Evolutionary conservation across 2,113 vertebrate species (phyloP).

Genomic region (Acrocephalus kingi): DNA sequence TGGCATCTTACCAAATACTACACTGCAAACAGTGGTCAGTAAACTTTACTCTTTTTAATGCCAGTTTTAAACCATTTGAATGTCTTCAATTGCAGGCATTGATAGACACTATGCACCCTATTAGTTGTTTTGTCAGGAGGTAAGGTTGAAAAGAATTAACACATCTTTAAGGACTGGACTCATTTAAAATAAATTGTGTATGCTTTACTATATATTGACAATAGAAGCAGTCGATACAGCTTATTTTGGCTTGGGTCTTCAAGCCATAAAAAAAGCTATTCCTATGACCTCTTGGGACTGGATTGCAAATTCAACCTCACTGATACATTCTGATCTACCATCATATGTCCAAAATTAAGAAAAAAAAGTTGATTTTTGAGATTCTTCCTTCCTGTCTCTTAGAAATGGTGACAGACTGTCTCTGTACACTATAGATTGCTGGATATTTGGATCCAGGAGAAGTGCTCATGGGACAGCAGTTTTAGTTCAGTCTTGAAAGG

Average conservation of each 20-base stretch:
- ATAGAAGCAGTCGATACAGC: accelerated
- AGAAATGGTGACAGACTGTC: background rate
- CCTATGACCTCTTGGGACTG: background rate
- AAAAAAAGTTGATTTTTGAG: background rate
- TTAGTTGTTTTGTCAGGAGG: background rate
- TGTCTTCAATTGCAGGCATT: background rate
- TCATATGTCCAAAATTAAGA: background rate
- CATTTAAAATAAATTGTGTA: background rate
- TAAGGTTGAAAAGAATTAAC: background rate
- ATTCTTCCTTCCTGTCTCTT: background rate
- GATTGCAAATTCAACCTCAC: background rate
- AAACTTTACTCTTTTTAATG: background rate
- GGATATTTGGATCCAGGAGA: background rate
- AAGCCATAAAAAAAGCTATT: background rate
- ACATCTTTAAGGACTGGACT: background rate
- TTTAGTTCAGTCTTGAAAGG: background rate
- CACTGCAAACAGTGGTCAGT: background rate
- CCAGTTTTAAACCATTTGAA: background rate
- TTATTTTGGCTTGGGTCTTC: background rate
- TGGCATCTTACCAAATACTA: background rate
- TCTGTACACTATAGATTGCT: background rate
- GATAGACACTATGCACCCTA: background rate
- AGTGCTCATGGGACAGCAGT: background rate
- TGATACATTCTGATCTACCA: background rate
- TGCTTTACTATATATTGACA: background rate